These are phyloP conservation scores for Sandelia bainsii DNA, from an alignment of 2,797 vertebrate genomes.

Conservation along the genomic window DNA sequence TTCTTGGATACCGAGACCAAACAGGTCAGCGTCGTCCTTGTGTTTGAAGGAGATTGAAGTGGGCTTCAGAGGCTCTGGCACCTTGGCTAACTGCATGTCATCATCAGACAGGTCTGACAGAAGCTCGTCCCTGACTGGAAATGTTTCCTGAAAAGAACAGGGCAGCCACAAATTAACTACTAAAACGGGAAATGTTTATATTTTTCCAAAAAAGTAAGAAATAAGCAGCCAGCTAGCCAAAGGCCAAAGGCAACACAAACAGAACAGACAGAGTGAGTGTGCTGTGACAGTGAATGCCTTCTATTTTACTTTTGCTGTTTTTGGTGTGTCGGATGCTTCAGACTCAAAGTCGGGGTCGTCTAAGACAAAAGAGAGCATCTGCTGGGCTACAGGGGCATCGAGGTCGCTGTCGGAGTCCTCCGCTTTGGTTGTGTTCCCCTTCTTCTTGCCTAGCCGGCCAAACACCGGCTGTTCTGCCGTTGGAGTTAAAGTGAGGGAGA, in stretches of 20 bases:
- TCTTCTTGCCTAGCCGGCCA: constrained; percentile 75
- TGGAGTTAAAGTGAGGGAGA: constrained; percentile 69
- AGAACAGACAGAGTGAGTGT: not conserved
- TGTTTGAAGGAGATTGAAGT: constrained; percentile 85
- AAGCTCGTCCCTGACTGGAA: constrained; percentile 90
- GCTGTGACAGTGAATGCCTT: not conserved
- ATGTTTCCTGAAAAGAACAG: constrained; percentile 79
- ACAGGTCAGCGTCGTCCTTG: constrained; percentile 90
- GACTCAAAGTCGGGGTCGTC: constrained; percentile 98
- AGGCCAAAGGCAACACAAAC: too few relatives aligned
- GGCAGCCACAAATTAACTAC: not conserved
- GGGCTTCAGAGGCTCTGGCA: constrained; percentile 79
- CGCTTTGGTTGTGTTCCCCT: constrained; percentile 61
- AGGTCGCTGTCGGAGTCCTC: constrained; percentile 90
- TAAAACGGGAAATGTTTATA: not conserved
- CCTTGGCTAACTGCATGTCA: constrained; percentile 80
- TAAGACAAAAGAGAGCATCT: constrained; percentile 97
- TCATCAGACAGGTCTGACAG: constrained; percentile 92
- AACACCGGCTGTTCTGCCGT: constrained; percentile 48
- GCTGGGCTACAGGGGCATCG: constrained; percentile 90
- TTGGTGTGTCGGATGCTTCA: constrained; percentile 88
- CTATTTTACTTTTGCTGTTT: constrained; percentile 75
- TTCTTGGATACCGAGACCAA: constrained; percentile 91
- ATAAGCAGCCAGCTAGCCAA: too few relatives aligned
- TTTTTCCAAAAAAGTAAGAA: not conserved